Evolutionary conservation across 2,888 invertebrate genomes (phyloP).

Genomic region (Limenitis camilla): DNA sequence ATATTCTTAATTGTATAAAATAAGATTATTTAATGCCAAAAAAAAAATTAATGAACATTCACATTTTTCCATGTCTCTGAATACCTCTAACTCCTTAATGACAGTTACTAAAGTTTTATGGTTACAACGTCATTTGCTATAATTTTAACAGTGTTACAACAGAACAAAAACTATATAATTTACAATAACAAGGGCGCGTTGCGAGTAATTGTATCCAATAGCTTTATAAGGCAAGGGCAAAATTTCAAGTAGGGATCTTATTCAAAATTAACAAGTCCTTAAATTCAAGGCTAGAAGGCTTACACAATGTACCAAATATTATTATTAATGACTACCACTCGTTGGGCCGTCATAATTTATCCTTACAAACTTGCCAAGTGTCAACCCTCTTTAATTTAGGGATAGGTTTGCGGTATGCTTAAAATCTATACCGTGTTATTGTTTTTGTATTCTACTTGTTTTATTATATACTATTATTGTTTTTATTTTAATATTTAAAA

Average conservation of each 20-base stretch:
- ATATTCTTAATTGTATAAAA: too few species aligned
- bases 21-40: too few species aligned
- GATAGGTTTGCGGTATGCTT: slow-evolving; percentile 21
- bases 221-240: neutral
- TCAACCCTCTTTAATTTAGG: slow-evolving; percentile 50
- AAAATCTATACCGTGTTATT: slow-evolving; percentile 24
- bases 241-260: slow-evolving; percentile 3
- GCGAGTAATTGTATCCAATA: neutral
- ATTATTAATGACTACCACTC: slow-evolving; percentile 30
- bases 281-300: slow-evolving; percentile 9
- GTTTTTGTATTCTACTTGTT: slow-evolving; percentile 17
- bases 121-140: too few species aligned
- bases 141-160: neutral
- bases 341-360: slow-evolving; percentile 32
- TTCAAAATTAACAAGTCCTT: slow-evolving; percentile 12
- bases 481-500: neutral
- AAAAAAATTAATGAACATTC: too few species aligned
- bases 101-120: too few species aligned
- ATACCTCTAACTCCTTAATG: too few species aligned
- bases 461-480: neutral
- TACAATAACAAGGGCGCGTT: neutral
- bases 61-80: too few species aligned
- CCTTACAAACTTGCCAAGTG: slow-evolving; percentile 38
- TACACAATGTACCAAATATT: slow-evolving; percentile 15
- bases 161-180: neutral